A percentile compares a stretch with the other conserved stretches of the same genome.
Conservation (phyloP, 2,888 invertebrate genomes). For the Tetramorium bicarinatum region DNA sequence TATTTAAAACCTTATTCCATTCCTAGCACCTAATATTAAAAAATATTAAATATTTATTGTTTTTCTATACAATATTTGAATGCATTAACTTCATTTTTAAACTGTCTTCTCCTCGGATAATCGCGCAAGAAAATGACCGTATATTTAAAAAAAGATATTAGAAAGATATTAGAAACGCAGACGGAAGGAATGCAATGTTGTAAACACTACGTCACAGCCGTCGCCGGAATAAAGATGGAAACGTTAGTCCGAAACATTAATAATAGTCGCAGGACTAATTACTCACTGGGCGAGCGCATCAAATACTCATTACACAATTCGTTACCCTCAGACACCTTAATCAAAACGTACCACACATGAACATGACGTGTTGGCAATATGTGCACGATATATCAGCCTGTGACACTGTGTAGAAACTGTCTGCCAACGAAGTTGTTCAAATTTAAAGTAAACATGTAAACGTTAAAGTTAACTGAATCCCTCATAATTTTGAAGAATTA, state of each 20-base stretch:
- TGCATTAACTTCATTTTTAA: background rate
- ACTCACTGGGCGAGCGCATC: slow-evolving; percentile 77
- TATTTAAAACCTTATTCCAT: background rate
- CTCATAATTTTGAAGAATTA: slow-evolving; percentile 7
- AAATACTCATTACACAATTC: slow-evolving; percentile 81
- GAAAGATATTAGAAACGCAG: background rate
- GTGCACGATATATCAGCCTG: slow-evolving; percentile 46
- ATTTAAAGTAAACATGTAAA: slow-evolving; percentile 32
- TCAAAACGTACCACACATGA: slow-evolving; percentile 80
- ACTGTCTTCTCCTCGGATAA: background rate
- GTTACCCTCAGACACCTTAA: slow-evolving; percentile 83
- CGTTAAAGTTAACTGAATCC: slow-evolving; percentile 11
- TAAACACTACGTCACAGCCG: slow-evolving; percentile 7
- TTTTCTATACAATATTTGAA: background rate
- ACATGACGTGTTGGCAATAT: slow-evolving; percentile 65
- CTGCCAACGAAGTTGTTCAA: slow-evolving; percentile 17
- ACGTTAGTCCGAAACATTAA: slow-evolving; percentile 76
- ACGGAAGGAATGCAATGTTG: slow-evolving; percentile 14
- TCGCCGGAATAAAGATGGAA: slow-evolving; percentile 68
- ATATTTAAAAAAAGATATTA: slow-evolving; percentile 9
- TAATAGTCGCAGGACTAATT: slow-evolving; percentile 76
- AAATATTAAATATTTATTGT: background rate
- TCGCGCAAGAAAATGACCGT: background rate
- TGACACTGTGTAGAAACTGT: slow-evolving; percentile 36
- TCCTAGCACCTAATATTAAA: background rate